phyloP scores from a whole-genome alignment of 1,140 invertebrate genomes.

The Panagrolaimus sp. region DNA sequence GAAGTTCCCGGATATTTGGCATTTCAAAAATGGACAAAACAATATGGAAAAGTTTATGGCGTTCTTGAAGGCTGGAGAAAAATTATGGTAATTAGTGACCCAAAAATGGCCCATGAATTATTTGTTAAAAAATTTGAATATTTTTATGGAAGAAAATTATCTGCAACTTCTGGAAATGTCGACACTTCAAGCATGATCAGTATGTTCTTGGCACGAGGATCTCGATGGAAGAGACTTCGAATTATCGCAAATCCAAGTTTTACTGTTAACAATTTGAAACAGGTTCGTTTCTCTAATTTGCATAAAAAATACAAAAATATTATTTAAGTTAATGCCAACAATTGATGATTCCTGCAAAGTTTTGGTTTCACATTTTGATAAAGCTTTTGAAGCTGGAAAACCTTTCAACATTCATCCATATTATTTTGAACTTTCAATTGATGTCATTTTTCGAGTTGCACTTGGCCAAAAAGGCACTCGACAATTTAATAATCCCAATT shows the following conservation, averaged over 20 bases:
- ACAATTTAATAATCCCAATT: conserved; percentile 41
- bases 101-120: conserved; percentile 60
- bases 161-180: conserved; percentile 22
- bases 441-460: conserved; percentile 47
- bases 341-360: conserved; percentile 47
- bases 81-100: conserved; percentile 61
- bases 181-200: conserved; percentile 30
- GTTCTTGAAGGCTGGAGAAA: conserved; percentile 52
- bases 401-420: conserved; percentile 37
- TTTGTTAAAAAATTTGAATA: conserved; percentile 62
- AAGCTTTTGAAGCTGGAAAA: conserved; percentile 23
- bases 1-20: not conserved
- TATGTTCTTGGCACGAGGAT: conserved; percentile 49
- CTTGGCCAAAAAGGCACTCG: conserved; percentile 43
- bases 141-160: conserved; percentile 60
- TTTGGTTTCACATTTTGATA: conserved; percentile 37
- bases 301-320: too few species aligned
- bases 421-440: conserved; percentile 51
- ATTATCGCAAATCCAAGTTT: conserved; percentile 62
- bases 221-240: conserved; percentile 61
- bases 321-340: conserved; percentile 49
- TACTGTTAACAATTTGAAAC: conserved; percentile 58
- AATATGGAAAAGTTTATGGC: conserved; percentile 62
- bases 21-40: conserved; percentile 59
- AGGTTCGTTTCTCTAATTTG: too few species aligned